Conservation (phyloP, 2,797 vertebrate species). For the Pantherophis vulpinus region DNA sequence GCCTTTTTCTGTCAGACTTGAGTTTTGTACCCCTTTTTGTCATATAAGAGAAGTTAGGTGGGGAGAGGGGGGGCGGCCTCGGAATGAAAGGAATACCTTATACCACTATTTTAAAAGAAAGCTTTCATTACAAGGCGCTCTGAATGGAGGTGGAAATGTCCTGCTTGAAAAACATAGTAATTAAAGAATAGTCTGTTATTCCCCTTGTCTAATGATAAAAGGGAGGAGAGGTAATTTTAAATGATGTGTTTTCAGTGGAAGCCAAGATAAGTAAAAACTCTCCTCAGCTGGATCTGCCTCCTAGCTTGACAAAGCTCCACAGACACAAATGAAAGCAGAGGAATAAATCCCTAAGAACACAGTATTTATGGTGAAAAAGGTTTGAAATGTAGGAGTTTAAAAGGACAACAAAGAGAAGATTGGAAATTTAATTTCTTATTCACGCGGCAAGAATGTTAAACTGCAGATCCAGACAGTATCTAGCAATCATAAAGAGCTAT, state of each 20-base stretch:
- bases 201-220: background rate
- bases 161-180: background rate
- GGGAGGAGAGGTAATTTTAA: conserved; percentile 26
- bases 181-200: background rate
- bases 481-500: background rate
- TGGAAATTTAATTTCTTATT: background rate
- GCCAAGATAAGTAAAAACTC: conserved; percentile 33
- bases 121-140: background rate
- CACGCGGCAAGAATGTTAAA: conserved; percentile 13
- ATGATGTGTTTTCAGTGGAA: conserved; percentile 23
- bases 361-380: background rate
- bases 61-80: background rate
- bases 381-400: background rate
- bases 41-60: background rate
- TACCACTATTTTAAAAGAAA: background rate
- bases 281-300: conserved; percentile 18
- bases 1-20: rapidly evolving
- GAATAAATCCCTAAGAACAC: conserved; percentile 1
- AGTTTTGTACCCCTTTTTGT: background rate
- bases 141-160: background rate
- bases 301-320: background rate
- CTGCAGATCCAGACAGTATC: background rate
- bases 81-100: background rate
- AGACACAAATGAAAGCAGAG: background rate
- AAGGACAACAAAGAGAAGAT: background rate